A percentile compares a stretch with the other conserved stretches of the same genome.
phyloP scores from a whole-genome alignment of 2,888 invertebrate species.

The Linnaemya vulpina region DNA sequence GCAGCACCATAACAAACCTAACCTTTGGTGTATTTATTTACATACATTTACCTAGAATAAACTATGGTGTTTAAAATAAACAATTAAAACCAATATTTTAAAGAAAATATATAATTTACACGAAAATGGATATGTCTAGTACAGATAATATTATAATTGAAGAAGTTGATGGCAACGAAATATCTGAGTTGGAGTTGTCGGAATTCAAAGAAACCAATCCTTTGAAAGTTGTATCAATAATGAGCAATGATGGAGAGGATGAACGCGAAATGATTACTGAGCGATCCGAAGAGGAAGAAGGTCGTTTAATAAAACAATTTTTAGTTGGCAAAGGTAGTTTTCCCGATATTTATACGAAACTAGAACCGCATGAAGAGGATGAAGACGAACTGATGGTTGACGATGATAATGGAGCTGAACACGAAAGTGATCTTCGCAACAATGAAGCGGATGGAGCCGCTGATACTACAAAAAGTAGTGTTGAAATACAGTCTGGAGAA shows the following conservation, averaged over 20 bases:
- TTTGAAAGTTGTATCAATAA: slow-evolving; percentile 76
- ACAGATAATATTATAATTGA: slow-evolving; percentile 76
- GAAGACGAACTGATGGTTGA: slow-evolving; percentile 82
- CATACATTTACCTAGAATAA: background rate
- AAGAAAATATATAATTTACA: no score
- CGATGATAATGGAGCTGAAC: slow-evolving; percentile 78
- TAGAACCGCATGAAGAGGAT: slow-evolving; percentile 84
- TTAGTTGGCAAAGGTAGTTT: slow-evolving; percentile 89
- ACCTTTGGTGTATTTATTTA: background rate
- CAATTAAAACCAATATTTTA: background rate
- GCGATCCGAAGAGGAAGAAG: slow-evolving; percentile 80
- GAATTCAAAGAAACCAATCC: slow-evolving; percentile 81
- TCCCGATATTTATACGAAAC: slow-evolving; percentile 85
- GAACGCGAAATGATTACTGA: background rate
- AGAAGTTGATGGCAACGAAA: slow-evolving; percentile 79
- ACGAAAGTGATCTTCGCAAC: background rate
- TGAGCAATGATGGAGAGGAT: slow-evolving; percentile 62
- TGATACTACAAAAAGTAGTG: background rate
- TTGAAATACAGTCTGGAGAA: slow-evolving; percentile 16
- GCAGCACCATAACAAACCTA: background rate
- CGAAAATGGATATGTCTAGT: slow-evolving; percentile 57
- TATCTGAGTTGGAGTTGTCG: slow-evolving; percentile 79
- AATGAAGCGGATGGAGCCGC: no score
- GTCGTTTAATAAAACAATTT: slow-evolving; percentile 87
- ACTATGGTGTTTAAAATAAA: background rate